Conservation (phyloP, 2,797 vertebrate species). For the Aulostomus chinensis region DNA sequence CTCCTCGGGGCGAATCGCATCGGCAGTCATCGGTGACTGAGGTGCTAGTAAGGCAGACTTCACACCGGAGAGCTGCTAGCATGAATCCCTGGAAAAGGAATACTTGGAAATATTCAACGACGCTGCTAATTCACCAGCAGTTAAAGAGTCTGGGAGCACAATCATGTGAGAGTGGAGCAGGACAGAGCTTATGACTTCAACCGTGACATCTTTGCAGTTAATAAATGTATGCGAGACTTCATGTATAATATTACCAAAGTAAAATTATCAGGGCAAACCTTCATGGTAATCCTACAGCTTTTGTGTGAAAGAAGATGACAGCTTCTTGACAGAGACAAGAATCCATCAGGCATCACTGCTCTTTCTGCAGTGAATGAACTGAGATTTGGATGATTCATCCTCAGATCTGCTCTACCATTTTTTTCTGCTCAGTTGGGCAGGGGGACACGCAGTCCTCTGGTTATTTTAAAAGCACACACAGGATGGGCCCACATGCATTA, state of each 20-base stretch:
- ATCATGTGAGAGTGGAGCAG: too few relatives aligned
- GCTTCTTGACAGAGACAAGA: constrained; percentile 24
- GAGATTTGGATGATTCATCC: constrained; percentile 58
- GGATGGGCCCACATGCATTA: constrained; percentile 51
- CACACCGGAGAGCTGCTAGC: too few relatives aligned
- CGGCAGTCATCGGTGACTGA: too few relatives aligned
- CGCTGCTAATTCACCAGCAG: too few relatives aligned
- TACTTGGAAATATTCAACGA: too few relatives aligned
- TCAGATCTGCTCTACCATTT: constrained; percentile 29
- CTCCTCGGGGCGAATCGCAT: too few relatives aligned
- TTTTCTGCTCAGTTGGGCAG: constrained; percentile 32
- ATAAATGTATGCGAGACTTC: too few relatives aligned
- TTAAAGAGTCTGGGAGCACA: too few relatives aligned
- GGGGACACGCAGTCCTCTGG: constrained; percentile 17
- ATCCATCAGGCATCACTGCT: constrained; percentile 27
- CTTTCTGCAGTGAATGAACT: constrained; percentile 26
- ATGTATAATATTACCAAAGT: too few relatives aligned
- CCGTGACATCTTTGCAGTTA: too few relatives aligned
- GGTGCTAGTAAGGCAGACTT: too few relatives aligned
- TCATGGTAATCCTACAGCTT: constrained; percentile 14
- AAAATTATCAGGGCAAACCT: neutral
- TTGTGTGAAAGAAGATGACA: constrained; percentile 3
- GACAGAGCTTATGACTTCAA: too few relatives aligned
- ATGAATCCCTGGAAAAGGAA: neutral
- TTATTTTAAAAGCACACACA: constrained; percentile 48